Evolutionary conservation across 2,888 invertebrate species (phyloP).

Genomic region (Stegana nigrithorax): DNA sequence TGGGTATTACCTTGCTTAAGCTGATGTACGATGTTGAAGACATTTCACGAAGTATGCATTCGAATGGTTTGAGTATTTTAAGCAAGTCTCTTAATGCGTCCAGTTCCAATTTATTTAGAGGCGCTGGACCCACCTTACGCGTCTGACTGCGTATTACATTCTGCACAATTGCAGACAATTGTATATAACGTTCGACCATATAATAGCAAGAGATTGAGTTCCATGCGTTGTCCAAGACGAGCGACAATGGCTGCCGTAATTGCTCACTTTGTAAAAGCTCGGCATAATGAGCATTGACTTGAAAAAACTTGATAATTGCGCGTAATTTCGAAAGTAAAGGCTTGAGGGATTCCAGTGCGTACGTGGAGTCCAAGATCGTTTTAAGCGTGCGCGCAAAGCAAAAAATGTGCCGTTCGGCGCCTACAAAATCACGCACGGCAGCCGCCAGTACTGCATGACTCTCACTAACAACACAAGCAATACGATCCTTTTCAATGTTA

Average conservation of each 20-base stretch:
- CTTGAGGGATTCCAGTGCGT: neutral
- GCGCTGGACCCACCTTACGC: neutral
- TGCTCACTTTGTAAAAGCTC: neutral
- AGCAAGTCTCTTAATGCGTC: neutral
- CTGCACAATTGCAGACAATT: neutral
- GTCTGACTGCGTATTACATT: neutral
- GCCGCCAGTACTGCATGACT: neutral
- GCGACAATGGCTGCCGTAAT: neutral
- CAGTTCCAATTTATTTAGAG: neutral
- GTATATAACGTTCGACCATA: conserved; percentile 5
- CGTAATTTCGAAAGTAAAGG: neutral
- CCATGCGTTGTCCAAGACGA: neutral
- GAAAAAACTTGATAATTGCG: neutral
- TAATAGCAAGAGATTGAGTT: neutral
- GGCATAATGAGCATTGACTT: neutral
- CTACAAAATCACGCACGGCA: neutral
- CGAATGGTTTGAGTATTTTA: neutral
- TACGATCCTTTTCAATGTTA: neutral
- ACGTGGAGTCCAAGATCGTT: neutral
- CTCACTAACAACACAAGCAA: neutral
- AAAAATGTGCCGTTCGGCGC: neutral
- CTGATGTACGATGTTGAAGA: neutral
- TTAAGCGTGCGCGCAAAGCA: neutral
- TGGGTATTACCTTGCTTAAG: neutral
- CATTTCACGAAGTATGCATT: neutral